Conservation (phyloP, 2,113 vertebrate species). For the Plecturocebus donacophilus region DNA sequence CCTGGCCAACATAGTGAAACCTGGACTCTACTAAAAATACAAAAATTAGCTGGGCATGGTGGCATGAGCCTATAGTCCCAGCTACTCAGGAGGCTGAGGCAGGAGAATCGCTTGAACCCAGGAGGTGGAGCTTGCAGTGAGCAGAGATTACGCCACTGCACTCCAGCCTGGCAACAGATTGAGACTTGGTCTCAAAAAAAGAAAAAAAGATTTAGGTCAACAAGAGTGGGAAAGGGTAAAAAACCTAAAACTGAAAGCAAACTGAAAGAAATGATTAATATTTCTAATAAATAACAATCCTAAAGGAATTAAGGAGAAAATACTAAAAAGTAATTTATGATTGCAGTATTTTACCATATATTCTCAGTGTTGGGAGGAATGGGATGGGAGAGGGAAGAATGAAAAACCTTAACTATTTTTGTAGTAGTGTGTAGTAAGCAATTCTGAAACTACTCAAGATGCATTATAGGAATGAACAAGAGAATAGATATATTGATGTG, state of each 20-base stretch:
- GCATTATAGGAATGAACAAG: background rate
- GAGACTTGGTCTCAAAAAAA: too few relatives aligned
- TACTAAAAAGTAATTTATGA: background rate
- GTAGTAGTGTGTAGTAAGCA: background rate
- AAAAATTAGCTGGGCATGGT: too few relatives aligned
- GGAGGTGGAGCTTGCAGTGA: too few relatives aligned
- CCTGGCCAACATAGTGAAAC: too few relatives aligned
- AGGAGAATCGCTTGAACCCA: too few relatives aligned
- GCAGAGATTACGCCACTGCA: too few relatives aligned
- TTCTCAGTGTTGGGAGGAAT: background rate
- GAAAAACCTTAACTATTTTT: background rate
- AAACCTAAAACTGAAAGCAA: background rate
- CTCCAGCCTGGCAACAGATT: too few relatives aligned
- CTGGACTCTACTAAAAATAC: too few relatives aligned
- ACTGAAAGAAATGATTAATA: background rate
- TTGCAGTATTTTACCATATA: background rate
- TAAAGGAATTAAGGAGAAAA: background rate
- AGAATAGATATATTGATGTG: background rate
- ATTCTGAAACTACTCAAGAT: background rate
- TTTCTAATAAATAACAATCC: background rate
- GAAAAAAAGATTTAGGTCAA: background rate
- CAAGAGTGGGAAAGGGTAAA: background rate
- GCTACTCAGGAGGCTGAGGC: too few relatives aligned
- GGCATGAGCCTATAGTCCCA: too few relatives aligned
- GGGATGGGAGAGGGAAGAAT: background rate